Evolutionary conservation across 2,888 invertebrate genomes (phyloP).

Genomic region (Lasioglossum marginatum): DNA sequence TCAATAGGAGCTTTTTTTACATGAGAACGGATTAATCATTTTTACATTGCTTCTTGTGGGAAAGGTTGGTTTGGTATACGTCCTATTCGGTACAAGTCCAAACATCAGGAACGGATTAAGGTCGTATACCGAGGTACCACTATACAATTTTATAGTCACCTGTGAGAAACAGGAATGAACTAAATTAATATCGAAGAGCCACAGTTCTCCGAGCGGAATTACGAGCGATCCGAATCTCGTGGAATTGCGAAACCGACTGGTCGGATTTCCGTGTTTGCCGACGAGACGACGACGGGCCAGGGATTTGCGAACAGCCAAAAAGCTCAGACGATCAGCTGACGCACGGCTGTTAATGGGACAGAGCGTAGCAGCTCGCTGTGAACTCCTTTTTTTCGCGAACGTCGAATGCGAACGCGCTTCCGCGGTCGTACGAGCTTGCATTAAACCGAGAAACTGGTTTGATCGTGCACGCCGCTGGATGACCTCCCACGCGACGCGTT

Average conservation of each 20-base stretch:
- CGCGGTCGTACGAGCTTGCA: conserved; percentile 20
- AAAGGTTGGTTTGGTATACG: no score
- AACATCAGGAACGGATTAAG: no score
- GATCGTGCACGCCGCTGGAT: neutral
- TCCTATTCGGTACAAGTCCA: no score
- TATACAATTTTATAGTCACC: no score
- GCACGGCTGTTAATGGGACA: neutral
- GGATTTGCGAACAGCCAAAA: neutral
- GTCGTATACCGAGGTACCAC: no score
- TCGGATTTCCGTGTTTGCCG: conserved; percentile 15
- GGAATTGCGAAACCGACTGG: conserved; percentile 13
- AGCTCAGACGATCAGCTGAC: conserved; percentile 34
- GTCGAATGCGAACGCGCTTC: neutral
- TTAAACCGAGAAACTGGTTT: conserved; percentile 57
- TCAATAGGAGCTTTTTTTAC: no score
- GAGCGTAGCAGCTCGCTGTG: neutral
- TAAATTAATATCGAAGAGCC: no score
- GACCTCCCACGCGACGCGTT: conserved; percentile 41
- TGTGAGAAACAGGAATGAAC: no score
- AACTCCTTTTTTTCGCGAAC: neutral
- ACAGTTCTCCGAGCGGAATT: neutral
- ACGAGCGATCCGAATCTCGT: neutral
- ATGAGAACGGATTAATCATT: no score
- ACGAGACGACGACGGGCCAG: neutral
- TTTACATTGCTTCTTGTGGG: no score